These are phyloP conservation scores for Berghia stephanieae DNA, from an alignment of 1,140 invertebrate species.

Conservation along the genomic window DNA sequence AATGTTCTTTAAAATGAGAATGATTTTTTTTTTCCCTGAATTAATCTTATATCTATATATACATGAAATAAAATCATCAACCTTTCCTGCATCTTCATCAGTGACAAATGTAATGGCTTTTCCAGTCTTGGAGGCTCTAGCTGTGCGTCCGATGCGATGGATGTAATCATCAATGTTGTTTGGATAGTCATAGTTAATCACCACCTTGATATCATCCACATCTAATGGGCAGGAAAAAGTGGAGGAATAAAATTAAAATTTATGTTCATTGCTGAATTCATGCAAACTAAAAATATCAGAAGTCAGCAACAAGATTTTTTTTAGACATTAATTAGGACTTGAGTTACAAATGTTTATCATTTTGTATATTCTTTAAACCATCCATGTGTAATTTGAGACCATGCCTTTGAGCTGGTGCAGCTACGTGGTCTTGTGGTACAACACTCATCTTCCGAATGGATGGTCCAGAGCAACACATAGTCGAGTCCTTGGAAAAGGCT, in stretches of 20 bases:
- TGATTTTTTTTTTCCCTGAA: no score
- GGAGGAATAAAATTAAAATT: not conserved
- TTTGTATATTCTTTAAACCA: not conserved
- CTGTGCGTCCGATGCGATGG: conserved; percentile 97
- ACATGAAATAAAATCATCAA: no score
- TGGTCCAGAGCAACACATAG: no score
- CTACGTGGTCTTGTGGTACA: no score
- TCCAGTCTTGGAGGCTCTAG: conserved; percentile 87
- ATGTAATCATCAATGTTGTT: conserved; percentile 99
- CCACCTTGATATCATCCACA: conserved; percentile 99
- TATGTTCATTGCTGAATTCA: not conserved
- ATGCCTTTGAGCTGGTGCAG: no score
- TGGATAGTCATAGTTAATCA: conserved; percentile 99
- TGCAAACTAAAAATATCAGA: not conserved
- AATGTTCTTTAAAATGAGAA: no score
- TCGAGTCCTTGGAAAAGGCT: no score
- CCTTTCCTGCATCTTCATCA: conserved; percentile 22
- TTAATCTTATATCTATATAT: no score
- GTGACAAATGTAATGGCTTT: conserved; percentile 99
- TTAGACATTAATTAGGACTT: not conserved
- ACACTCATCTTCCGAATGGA: no score
- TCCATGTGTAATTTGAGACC: no score
- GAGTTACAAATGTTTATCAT: not conserved
- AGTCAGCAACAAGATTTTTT: not conserved
- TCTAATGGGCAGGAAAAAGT: conserved; percentile 72